Evolutionary conservation across 2,797 vertebrate genomes (phyloP).

Genomic region (Arctocebus calabarensis): DNA sequence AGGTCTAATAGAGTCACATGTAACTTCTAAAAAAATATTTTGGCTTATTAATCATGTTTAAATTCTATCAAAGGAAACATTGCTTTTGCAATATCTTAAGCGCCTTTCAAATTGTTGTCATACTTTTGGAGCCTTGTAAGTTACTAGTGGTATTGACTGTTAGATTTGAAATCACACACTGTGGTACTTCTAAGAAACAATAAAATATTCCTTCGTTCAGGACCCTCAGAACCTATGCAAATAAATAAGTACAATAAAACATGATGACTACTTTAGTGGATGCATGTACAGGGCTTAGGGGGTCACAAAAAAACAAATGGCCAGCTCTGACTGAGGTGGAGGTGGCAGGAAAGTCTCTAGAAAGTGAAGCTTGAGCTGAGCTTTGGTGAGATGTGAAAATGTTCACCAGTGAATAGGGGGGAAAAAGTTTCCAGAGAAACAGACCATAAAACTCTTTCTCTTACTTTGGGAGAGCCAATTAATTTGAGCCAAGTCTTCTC

Average conservation of each 20-base stretch:
- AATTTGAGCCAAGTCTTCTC: neutral
- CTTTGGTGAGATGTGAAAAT: neutral
- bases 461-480: neutral
- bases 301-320: neutral
- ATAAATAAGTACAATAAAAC: neutral
- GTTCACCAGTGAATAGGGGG: neutral
- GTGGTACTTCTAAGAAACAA: neutral
- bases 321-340: neutral
- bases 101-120: neutral
- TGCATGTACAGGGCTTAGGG: neutral
- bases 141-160: neutral
- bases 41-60: conserved; percentile 29
- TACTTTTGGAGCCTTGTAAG: neutral
- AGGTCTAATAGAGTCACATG: neutral
- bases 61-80: conserved; percentile 66
- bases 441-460: neutral
- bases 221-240: neutral
- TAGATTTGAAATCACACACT: neutral
- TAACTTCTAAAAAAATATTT: conserved; percentile 57
- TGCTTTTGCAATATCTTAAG: neutral
- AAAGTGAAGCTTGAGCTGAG: neutral
- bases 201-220: neutral
- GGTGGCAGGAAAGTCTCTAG: neutral
- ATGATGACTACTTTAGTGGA: neutral
- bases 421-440: neutral